phyloP scores from a whole-genome alignment of 2,797 vertebrate genomes.

The Glossophaga mutica region DNA sequence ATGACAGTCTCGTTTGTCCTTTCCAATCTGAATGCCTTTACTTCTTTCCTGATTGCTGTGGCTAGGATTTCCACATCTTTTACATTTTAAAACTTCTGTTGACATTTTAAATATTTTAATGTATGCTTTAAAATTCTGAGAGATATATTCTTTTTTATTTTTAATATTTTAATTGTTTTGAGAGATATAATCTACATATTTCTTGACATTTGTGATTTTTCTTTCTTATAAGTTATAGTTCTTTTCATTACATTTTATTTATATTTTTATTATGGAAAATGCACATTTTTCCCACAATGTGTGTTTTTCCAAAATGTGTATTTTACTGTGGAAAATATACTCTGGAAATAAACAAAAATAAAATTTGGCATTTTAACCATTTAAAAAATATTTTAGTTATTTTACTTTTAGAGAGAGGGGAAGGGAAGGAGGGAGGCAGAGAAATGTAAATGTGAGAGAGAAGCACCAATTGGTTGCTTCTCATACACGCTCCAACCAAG shows the following conservation, averaged over 20 bases:
- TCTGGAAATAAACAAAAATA: not conserved
- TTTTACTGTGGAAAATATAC: not conserved
- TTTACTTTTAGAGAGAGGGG: no score
- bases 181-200: not conserved
- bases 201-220: not conserved
- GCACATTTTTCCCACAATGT: no score
- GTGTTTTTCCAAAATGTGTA: no score
- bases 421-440: no score
- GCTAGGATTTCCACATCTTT: not conserved
- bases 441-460: no score
- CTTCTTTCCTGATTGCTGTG: no score
- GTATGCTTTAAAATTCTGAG: not conserved
- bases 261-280: not conserved
- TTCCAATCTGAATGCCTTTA: no score
- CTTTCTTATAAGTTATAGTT: not conserved
- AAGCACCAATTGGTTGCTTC: no score
- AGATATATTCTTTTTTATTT: not conserved
- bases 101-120: not conserved
- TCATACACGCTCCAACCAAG: no score
- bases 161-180: not conserved
- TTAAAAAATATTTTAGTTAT: not conserved
- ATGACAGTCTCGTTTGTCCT: not conserved
- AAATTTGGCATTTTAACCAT: not conserved
- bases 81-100: not conserved
- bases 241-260: not conserved